Evolutionary conservation across 2,113 vertebrate species (phyloP).

Genomic region (Melozone crissalis): DNA sequence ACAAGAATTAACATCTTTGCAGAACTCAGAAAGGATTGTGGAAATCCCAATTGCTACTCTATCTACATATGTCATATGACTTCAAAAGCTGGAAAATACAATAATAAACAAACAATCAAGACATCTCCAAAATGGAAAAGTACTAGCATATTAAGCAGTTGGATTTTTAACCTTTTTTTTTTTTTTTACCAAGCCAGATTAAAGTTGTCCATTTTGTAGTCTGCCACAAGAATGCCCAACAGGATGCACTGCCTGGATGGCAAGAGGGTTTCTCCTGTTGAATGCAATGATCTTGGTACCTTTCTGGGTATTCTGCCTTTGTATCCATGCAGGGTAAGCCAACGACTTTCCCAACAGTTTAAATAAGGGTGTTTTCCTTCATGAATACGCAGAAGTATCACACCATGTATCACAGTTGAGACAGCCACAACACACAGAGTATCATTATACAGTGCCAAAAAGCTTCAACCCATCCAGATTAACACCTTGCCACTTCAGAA

Average conservation of each 20-base stretch:
- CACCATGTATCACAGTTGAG: not conserved
- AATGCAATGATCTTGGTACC: not conserved
- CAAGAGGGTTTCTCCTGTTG: not conserved
- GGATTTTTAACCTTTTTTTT: no score
- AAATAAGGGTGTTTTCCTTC: not conserved
- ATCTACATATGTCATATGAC: not conserved
- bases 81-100: not conserved
- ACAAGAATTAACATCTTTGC: not conserved
- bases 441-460: not conserved
- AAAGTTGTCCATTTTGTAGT: no score
- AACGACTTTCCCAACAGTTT: not conserved
- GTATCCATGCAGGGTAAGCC: not conserved
- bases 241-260: no score
- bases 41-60: not conserved
- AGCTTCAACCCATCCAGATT: not conserved
- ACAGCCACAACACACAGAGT: not conserved
- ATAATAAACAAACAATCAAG: no score
- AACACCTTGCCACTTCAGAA: not conserved
- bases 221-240: no score
- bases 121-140: no score
- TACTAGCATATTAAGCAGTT: no score
- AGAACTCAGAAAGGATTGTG: not conserved
- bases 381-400: accelerated
- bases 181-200: no score
- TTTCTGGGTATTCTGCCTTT: not conserved